phyloP scores from a whole-genome alignment of 2,113 vertebrate species.

The Clarias macrocephalus region DNA sequence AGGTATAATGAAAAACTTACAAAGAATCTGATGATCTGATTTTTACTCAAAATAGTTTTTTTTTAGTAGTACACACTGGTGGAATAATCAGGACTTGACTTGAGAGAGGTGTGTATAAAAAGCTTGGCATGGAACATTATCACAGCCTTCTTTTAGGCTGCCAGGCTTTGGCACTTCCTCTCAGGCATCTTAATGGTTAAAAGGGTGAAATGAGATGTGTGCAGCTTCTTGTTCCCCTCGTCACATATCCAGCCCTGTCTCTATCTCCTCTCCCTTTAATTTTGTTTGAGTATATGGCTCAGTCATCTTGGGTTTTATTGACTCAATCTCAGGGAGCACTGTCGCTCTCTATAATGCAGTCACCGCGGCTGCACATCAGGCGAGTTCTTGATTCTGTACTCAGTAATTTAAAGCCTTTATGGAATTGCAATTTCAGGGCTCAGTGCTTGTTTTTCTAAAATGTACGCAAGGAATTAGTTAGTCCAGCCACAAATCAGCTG shows the following conservation, averaged over 20 bases:
- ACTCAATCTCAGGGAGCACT: conserved; percentile 87
- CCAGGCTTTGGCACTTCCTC: conserved; percentile 47
- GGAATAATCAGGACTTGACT: conserved; percentile 36
- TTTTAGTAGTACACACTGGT: background rate
- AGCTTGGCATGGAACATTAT: conserved; percentile 51
- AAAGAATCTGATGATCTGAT: background rate
- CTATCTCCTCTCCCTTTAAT: conserved; percentile 82
- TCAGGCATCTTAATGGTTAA: conserved; percentile 61
- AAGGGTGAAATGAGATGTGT: conserved; percentile 66
- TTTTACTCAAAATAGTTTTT: background rate
- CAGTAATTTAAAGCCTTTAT: conserved; percentile 99
- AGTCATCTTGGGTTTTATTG: conserved; percentile 97
- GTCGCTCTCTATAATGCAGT: conserved; percentile 89
- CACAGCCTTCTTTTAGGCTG: conserved; percentile 47
- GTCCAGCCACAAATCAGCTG: conserved; percentile 99
- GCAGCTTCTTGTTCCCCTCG: conserved; percentile 42
- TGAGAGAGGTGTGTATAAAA: conserved; percentile 58
- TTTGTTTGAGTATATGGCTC: conserved; percentile 94
- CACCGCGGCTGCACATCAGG: conserved; percentile 91
- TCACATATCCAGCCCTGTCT: conserved; percentile 36
- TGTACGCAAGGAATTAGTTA: conserved; percentile 99
- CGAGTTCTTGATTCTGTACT: conserved; percentile 96
- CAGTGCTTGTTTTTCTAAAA: conserved; percentile 99
- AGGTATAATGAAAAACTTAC: background rate
- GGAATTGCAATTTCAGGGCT: conserved; percentile 99